Base-by-base conservation (phyloP, 2,113 vertebrate species). In the Cervus canadensis region DNA sequence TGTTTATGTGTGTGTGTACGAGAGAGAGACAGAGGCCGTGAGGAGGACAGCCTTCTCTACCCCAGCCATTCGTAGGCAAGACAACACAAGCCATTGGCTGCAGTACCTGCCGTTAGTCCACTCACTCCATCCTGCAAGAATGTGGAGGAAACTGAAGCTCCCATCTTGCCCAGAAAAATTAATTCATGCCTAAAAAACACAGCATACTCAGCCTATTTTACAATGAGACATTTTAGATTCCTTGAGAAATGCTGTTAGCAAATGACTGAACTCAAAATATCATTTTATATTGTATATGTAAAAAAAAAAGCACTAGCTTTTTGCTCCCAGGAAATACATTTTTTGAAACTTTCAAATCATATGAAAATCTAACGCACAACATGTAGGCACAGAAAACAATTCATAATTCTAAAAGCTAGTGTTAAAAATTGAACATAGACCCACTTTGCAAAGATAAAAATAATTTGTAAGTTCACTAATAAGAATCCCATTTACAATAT, bases 381-480 rank as follows among this genome's bases (percentile, higher is more conserved):
- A 93, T 86, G 12, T 40, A 71, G 33, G 48, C 28, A 36, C 3
- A 93, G 14, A 91, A 62, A 93, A 33, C 48, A 89, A 89, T 84
- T 67, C 43, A 12, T 43, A 45, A 76, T 64, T 67, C 87, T 91
- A 78, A 48, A 91, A 56, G 12, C 11, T 43, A 25, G 16, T 74
- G 64, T 89, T 81, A 67, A 96, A 88, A 45, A 28, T 7, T 94
- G 50, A 94, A 94, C 48, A 40, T 16, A 87, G 52, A 79, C 71
- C 25, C 33, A 87, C 76, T 90, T 74, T 25, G n/a, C 57, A 95
- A 94, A 90, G 86, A 64, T 87, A 21, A 74, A 94, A 97, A 87
- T 84, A 83, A 79, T 57, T 74, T 83, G 28, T 54, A 56, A 82
- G 40, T 78, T 95, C 43, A 36, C 64, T 82, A 54, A 43, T 83